A percentile compares a stretch with the other conserved stretches of the same genome.
Conservation (phyloP, 2,888 invertebrate genomes). For the Nymphalis c-album region DNA sequence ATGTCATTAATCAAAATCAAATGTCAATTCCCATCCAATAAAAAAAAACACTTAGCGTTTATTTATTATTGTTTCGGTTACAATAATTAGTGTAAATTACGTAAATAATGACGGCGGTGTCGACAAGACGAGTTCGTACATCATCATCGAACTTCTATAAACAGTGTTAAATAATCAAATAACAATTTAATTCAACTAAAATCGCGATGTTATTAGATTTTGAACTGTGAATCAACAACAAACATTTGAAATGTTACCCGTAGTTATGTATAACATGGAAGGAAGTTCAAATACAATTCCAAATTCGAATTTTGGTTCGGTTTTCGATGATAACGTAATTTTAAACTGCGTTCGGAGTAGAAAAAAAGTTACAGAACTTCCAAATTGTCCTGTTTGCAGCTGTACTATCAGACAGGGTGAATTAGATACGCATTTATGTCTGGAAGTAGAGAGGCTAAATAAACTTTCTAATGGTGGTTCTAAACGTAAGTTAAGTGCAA, state of each 20-base stretch:
- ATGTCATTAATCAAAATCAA: conserved; percentile 20
- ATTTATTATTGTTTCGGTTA: conserved; percentile 37
- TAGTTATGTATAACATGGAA: conserved; percentile 75
- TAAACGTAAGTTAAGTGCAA: conserved; percentile 67
- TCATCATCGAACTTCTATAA: conserved; percentile 55
- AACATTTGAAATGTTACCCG: conserved; percentile 70
- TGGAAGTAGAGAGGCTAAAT: conserved; percentile 84
- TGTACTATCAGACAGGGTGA: conserved; percentile 91
- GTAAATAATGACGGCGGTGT: conserved; percentile 28
- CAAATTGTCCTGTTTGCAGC: conserved; percentile 94
- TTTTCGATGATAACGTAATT: conserved; percentile 71
- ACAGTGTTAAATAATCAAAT: conserved; percentile 43
- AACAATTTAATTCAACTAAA: conserved; percentile 49
- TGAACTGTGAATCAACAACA: conserved; percentile 49
- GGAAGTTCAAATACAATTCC: conserved; percentile 54
- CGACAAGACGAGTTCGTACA: conserved; percentile 62
- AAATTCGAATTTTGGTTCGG: conserved; percentile 43
- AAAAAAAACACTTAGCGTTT: conserved; percentile 30
- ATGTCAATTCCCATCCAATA: conserved; percentile 22
- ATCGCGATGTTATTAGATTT: conserved; percentile 73
- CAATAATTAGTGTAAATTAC: conserved; percentile 34
- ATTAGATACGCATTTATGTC: conserved; percentile 89
- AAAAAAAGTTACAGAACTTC: conserved; percentile 84
- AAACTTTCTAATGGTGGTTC: conserved; percentile 61
- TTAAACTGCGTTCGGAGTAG: conserved; percentile 79